Base-by-base conservation (phyloP, 2,888 invertebrate species). In the Aleiodes alternator region DNA sequence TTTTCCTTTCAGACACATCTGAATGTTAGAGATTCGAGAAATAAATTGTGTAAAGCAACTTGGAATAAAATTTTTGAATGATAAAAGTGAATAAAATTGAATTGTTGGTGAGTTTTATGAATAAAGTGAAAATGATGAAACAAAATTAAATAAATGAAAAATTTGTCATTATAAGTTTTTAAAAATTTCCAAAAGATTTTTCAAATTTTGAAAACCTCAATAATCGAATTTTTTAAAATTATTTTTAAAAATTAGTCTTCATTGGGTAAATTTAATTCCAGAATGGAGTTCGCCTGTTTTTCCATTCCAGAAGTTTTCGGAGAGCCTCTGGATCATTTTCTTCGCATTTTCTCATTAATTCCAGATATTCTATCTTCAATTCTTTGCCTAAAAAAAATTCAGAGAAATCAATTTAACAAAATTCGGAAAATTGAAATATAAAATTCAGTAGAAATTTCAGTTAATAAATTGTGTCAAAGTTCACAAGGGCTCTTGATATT, bases 261-360 rank as follows among this genome's bases (percentile, higher is more conserved):
- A 23, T 2, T 1, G 23, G 23, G 23, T 34, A 34, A 34, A 34
- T 34, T 34, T 34, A 6, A 34, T 34, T 34, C 34, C 34, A 92
- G 90, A 92, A 92, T 9, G 88, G 87, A 0, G 86, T 79, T 31
- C 89, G 86, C 0, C 85, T 83, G 31, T 91, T 85, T 80, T 92
- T 92, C 92, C 92, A 92, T 74, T 90, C 90, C 5, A 91, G 91
- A 0, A 87, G 84, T 80, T 90, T 90, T 66, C 88, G 81, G 77
- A 90, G 86, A 0, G 91, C 90, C 5, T 90, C 84, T 0, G 87
- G 3, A 55, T 84, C 79, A 72, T 90, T 90, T 0, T 64, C 75
- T 6, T 86, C 87, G 5, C 91, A 89, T 76, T 90, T 87, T 51
- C 87, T 83, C 69, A 92, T 73, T 16, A 91, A 80, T 73, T 87